phyloP scores from a whole-genome alignment of 2,888 invertebrate species.

The Mellilla xanthometata region DNA sequence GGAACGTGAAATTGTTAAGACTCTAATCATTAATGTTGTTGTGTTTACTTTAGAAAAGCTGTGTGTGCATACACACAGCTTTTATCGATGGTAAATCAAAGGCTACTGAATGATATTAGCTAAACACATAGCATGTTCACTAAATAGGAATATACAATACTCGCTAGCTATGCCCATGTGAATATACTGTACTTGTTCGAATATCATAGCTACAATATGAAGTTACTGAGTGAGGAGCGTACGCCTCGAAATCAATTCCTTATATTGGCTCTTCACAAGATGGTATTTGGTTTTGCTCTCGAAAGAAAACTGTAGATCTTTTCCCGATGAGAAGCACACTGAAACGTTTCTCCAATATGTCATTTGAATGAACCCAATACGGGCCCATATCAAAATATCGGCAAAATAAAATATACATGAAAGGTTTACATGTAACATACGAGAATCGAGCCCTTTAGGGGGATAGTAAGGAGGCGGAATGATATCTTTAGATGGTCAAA shows the following conservation, averaged over 20 bases:
- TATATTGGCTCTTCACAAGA: slow-evolving; percentile 59
- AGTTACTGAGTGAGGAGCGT: slow-evolving; percentile 31
- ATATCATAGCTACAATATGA: slow-evolving; percentile 5
- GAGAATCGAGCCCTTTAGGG: slow-evolving; percentile 54
- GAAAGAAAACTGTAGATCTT: slow-evolving; percentile 61
- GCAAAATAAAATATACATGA: slow-evolving; percentile 73
- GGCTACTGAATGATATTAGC: no score
- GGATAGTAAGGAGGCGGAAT: slow-evolving; percentile 56
- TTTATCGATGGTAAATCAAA: no score
- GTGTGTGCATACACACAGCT: no score
- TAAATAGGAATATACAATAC: no score
- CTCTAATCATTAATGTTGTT: slow-evolving; percentile 62
- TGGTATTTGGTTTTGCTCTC: slow-evolving; percentile 63
- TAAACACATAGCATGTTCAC: no score
- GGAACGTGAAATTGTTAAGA: slow-evolving; percentile 59
- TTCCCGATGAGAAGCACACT: slow-evolving; percentile 60
- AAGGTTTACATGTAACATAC: slow-evolving; percentile 72
- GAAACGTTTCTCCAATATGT: slow-evolving; percentile 74
- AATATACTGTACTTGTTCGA: no score
- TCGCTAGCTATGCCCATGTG: no score
- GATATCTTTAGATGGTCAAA: slow-evolving; percentile 71
- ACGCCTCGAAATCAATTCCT: slow-evolving; percentile 54
- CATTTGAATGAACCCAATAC: slow-evolving; percentile 73
- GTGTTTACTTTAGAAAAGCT: no score
- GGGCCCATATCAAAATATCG: slow-evolving; percentile 69